phyloP scores from a whole-genome alignment of 2,797 vertebrate species.

The Busarellus nigricollis region DNA sequence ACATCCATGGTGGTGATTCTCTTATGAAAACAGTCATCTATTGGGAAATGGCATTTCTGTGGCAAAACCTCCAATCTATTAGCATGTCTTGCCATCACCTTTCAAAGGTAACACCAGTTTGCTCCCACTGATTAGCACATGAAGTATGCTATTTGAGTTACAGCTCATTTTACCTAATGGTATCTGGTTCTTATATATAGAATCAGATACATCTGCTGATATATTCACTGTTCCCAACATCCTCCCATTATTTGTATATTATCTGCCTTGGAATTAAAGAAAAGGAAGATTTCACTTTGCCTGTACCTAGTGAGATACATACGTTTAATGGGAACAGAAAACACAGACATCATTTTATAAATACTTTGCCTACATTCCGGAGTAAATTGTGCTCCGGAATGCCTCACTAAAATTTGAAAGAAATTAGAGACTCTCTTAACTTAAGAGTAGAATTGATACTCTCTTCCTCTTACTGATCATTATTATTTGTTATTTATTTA shows the following conservation, averaged over 20 bases:
- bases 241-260: background rate
- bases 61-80: background rate
- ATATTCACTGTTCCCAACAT: background rate
- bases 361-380: background rate
- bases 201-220: background rate
- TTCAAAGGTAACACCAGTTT: background rate
- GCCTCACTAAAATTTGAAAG: background rate
- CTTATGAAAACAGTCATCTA: background rate
- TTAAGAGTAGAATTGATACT: background rate
- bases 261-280: background rate
- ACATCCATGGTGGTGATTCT: background rate
- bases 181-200: background rate
- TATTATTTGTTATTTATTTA: background rate
- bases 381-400: background rate
- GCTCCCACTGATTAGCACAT: background rate
- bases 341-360: background rate
- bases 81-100: background rate
- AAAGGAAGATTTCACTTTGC: background rate
- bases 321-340: background rate
- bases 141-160: background rate
- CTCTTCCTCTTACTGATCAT: background rate
- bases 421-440: background rate
- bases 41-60: conserved; percentile 9
- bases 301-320: background rate
- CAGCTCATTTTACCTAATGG: background rate